These are phyloP conservation scores for Bufotes viridis DNA, from an alignment of 2,797 vertebrate genomes.

Conservation along the genomic window DNA sequence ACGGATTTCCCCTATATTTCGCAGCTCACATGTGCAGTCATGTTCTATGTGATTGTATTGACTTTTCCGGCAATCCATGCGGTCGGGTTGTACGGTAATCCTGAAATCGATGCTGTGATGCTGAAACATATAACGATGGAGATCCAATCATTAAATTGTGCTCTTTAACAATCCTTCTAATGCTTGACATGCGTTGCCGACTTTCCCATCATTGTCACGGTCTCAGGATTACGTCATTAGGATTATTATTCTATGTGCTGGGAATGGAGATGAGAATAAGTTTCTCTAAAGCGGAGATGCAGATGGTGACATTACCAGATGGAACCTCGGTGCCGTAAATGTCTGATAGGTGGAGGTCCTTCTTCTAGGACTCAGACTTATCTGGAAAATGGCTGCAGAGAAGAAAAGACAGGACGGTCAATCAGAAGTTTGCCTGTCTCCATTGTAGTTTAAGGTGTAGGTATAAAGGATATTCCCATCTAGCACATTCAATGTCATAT, in stretches of 20 bases:
- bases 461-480: too few relatives aligned
- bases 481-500: too few relatives aligned
- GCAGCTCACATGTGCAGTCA: neutral
- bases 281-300: too few relatives aligned
- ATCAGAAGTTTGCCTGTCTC: too few relatives aligned
- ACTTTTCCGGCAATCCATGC: neutral
- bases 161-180: neutral
- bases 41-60: neutral
- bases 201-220: neutral
- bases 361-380: too few relatives aligned
- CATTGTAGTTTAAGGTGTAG: too few relatives aligned
- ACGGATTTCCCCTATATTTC: neutral
- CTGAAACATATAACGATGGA: neutral
- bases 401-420: too few relatives aligned
- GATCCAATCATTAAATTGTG: neutral
- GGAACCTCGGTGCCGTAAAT: too few relatives aligned
- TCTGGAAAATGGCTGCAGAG: too few relatives aligned
- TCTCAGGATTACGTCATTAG: neutral
- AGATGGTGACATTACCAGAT: too few relatives aligned
- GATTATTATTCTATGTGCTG: neutral
- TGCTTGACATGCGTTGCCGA: neutral
- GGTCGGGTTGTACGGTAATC: neutral
- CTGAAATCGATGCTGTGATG: neutral
- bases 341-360: too few relatives aligned
- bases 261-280: neutral